Percentiles rank a stretch among this genome's conserved stretches.
These are phyloP conservation scores for Spisula subtruncata DNA, from an alignment of 2,888 invertebrate genomes.

Conservation along the genomic window DNA sequence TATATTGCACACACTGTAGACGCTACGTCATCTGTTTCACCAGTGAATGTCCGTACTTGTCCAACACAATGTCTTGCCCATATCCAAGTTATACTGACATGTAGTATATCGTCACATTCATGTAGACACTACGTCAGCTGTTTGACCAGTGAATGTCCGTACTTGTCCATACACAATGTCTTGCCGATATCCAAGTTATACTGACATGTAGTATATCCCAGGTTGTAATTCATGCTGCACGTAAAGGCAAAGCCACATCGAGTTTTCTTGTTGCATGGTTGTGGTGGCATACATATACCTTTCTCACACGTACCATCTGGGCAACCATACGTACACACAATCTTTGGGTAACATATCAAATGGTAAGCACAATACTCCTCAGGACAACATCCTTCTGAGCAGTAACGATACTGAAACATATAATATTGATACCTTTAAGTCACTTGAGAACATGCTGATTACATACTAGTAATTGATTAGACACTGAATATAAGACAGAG, in stretches of 20 bases:
- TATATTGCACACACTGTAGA: not conserved
- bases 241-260: conserved; percentile 78
- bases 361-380: conserved; percentile 85
- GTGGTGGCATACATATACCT: conserved; percentile 82
- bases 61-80: conserved; percentile 82
- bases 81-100: conserved; percentile 85
- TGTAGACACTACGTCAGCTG: conserved; percentile 57
- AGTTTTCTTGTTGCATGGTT: conserved; percentile 74
- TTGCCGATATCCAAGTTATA: conserved; percentile 84
- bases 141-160: conserved; percentile 75
- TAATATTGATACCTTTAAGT: too few species aligned
- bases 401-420: conserved; percentile 68
- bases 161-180: conserved; percentile 80
- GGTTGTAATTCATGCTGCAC: conserved; percentile 75
- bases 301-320: conserved; percentile 83
- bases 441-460: too few species aligned
- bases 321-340: conserved; percentile 74
- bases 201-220: conserved; percentile 84
- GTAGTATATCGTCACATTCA: conserved; percentile 85
- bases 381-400: conserved; percentile 84
- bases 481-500: too few species aligned
- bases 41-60: conserved; percentile 77
- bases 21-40: conserved; percentile 49
- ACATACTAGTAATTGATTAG: too few species aligned
- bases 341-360: conserved; percentile 63